Evolutionary conservation across 2,797 vertebrate species (phyloP).

Genomic region (Parotocinclus haroldoi): DNA sequence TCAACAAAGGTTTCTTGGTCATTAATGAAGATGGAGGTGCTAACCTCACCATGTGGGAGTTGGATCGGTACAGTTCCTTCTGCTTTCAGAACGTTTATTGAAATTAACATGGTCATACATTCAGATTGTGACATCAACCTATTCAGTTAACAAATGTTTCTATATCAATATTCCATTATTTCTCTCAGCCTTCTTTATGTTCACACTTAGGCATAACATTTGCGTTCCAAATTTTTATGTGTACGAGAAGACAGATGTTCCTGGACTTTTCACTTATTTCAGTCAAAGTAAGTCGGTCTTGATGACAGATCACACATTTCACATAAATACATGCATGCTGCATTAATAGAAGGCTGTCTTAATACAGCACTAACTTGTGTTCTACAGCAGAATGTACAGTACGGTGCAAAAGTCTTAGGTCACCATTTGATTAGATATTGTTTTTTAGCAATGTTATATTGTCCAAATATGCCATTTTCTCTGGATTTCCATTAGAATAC

Average conservation of each 20-base stretch:
- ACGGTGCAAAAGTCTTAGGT: no score
- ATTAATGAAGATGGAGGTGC: conserved; percentile 37
- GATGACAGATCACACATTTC: background rate
- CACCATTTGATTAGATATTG: no score
- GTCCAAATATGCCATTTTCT: no score
- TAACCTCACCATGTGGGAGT: conserved; percentile 48
- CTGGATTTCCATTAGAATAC: no score
- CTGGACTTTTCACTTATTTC: conserved; percentile 47
- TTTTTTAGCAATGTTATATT: no score
- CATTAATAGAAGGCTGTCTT: no score
- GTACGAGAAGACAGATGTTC: conserved; percentile 46
- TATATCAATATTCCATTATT: background rate
- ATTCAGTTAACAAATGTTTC: background rate
- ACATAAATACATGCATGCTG: background rate
- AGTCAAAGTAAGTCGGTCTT: conserved; percentile 44
- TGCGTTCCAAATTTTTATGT: conserved; percentile 31
- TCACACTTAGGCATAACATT: conserved; percentile 31
- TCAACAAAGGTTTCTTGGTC: conserved; percentile 38
- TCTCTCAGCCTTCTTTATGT: conserved; percentile 4
- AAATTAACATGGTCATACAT: background rate
- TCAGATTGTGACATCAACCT: background rate
- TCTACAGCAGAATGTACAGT: no score
- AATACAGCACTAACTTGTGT: no score
- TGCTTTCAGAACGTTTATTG: background rate
- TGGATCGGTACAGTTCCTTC: conserved; percentile 13